Conservation (phyloP, 2,888 invertebrate genomes). For the Napeogenes inachia region DNA sequence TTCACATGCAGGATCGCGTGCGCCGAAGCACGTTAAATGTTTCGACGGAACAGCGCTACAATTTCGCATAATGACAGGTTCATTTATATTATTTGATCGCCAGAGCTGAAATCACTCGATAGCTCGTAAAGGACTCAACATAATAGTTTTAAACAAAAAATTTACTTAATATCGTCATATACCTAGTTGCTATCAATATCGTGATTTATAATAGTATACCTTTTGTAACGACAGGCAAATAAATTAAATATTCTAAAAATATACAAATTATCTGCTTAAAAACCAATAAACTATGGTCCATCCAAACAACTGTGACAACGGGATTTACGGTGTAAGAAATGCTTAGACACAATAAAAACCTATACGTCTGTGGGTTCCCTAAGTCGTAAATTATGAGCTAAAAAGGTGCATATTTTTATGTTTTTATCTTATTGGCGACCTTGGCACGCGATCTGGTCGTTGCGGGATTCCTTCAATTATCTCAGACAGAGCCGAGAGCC, state of each 20-base stretch:
- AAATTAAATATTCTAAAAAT: neutral
- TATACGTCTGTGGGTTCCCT: conserved; percentile 20
- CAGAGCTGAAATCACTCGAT: conserved; percentile 32
- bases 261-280: neutral
- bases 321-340: neutral
- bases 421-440: conserved; percentile 45
- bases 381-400: conserved; percentile 45
- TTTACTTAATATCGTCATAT: neutral
- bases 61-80: conserved; percentile 54
- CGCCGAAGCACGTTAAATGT: conserved; percentile 31
- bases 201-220: too few species aligned
- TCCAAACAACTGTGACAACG: neutral
- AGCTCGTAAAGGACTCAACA: conserved; percentile 22
- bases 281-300: neutral
- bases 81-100: conserved; percentile 53
- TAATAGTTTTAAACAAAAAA: conserved; percentile 2
- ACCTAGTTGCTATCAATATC: too few species aligned
- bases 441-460: conserved; percentile 55
- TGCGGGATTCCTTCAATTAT: conserved; percentile 42
- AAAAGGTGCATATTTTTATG: conserved; percentile 41
- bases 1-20: conserved; percentile 32
- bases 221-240: neutral
- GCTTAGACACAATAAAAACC: neutral
- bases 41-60: conserved; percentile 37
- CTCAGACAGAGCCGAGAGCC: conserved; percentile 24